Percentiles rank a stretch among this genome's conserved stretches.
Evolutionary conservation across 2,797 vertebrate species (phyloP).

Genomic region (Emydoidea blandingii): DNA sequence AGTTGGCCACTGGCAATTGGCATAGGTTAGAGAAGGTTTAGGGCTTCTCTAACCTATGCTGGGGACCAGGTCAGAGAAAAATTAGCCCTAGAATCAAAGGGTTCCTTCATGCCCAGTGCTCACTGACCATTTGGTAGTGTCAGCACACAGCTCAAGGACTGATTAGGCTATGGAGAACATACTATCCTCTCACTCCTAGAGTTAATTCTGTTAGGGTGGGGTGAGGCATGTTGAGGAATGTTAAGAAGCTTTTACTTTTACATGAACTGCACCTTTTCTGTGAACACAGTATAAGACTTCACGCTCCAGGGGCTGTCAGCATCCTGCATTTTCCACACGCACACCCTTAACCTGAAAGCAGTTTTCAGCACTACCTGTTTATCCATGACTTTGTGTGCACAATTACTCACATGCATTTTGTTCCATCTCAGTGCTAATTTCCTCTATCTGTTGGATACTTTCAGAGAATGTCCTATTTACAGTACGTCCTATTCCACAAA

Average conservation of each 20-base stretch:
- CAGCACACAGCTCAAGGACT: neutral
- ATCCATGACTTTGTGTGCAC: neutral
- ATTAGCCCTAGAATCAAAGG: conserved; percentile 15
- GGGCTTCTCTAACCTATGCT: conserved; percentile 61
- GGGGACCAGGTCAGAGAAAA: neutral
- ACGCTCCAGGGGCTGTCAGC: neutral
- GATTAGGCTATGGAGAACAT: rapidly evolving
- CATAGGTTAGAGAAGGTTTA: conserved; percentile 37
- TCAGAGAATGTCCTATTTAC: neutral
- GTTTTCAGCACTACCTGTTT: neutral
- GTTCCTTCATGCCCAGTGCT: conserved; percentile 45
- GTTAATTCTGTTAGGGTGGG: neutral
- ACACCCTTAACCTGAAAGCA: neutral
- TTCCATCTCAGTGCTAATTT: neutral
- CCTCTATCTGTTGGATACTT: neutral
- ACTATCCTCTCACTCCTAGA: neutral
- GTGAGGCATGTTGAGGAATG: rapidly evolving
- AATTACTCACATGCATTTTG: neutral
- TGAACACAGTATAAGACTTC: neutral
- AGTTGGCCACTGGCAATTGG: conserved; percentile 12
- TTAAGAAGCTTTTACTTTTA: neutral
- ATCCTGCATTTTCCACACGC: rapidly evolving
- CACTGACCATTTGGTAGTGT: conserved; percentile 3
- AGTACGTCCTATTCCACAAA: neutral
- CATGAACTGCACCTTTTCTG: neutral